Evolutionary conservation across 1,140 invertebrate genomes (phyloP).

Genomic region (Pachypeltis micranthus): DNA sequence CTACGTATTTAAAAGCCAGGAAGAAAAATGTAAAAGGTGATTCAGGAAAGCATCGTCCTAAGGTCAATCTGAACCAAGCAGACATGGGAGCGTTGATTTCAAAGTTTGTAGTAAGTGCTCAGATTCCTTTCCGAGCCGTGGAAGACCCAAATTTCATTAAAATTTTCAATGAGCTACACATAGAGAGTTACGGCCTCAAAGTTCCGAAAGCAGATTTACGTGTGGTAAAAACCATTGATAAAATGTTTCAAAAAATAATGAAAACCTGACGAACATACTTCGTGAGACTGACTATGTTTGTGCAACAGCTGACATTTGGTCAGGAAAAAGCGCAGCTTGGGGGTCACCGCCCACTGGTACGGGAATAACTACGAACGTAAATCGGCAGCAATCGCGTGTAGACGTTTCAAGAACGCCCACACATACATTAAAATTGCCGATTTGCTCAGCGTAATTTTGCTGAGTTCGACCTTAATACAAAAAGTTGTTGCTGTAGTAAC

Average conservation of each 20-base stretch:
- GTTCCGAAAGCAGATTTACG: background rate
- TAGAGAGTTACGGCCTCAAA: background rate
- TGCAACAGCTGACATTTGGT: background rate
- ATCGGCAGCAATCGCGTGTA: slow-evolving; percentile 21
- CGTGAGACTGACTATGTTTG: background rate
- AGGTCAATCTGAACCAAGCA: background rate
- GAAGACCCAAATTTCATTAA: background rate
- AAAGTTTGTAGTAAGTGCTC: background rate
- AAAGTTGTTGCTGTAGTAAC: slow-evolving; percentile 26
- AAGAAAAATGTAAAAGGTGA: background rate
- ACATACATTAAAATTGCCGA: slow-evolving; percentile 23
- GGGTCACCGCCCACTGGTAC: slow-evolving; percentile 8
- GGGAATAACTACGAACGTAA: slow-evolving; percentile 16
- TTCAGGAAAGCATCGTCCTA: background rate
- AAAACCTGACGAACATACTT: background rate
- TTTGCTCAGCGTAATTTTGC: slow-evolving; percentile 17
- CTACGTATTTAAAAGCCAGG: background rate
- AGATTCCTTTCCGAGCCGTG: background rate
- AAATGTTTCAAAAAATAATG: background rate
- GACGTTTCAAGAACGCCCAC: slow-evolving; percentile 23
- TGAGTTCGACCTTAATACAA: slow-evolving; percentile 19
- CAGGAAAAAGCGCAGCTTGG: background rate
- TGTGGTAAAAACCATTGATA: background rate
- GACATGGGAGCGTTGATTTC: background rate
- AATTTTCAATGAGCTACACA: background rate